These are phyloP conservation scores for Meta bourneti DNA, from an alignment of 2,888 invertebrate species.

Conservation along the genomic window DNA sequence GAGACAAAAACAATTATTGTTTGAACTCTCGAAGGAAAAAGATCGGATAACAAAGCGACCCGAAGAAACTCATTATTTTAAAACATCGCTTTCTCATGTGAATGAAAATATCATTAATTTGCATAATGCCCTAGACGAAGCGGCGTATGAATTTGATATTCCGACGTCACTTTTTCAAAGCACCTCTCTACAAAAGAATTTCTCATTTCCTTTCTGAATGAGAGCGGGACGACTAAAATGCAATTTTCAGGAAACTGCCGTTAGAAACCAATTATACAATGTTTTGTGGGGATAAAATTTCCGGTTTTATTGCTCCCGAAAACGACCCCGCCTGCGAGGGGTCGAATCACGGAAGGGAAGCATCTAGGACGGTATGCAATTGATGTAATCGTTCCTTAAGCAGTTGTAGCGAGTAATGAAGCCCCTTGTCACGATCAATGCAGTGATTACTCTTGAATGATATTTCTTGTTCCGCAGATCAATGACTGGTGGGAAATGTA, in stretches of 20 bases:
- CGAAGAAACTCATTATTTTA: background rate
- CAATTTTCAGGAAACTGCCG: background rate
- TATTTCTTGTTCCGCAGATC: too few species aligned
- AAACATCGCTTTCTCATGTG: background rate
- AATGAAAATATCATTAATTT: background rate
- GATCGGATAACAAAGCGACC: background rate
- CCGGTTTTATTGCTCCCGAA: too few species aligned
- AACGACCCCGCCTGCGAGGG: too few species aligned
- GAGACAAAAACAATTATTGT: background rate
- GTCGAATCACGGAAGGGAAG: too few species aligned
- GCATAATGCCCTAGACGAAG: background rate
- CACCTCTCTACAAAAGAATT: background rate
- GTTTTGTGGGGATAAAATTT: too few species aligned
- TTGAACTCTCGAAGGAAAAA: background rate
- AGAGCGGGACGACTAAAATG: background rate
- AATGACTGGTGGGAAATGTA: too few species aligned
- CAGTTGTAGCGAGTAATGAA: too few species aligned
- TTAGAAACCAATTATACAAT: background rate
- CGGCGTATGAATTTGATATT: background rate
- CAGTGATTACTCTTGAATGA: too few species aligned
- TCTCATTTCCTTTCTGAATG: background rate
- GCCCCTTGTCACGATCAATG: too few species aligned
- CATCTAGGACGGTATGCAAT: too few species aligned
- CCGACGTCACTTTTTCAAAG: background rate
- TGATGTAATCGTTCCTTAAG: too few species aligned